A percentile compares a stretch with the other conserved stretches of the same genome.
Conservation (phyloP, 2,888 invertebrate genomes). For the Agelastica alni region DNA sequence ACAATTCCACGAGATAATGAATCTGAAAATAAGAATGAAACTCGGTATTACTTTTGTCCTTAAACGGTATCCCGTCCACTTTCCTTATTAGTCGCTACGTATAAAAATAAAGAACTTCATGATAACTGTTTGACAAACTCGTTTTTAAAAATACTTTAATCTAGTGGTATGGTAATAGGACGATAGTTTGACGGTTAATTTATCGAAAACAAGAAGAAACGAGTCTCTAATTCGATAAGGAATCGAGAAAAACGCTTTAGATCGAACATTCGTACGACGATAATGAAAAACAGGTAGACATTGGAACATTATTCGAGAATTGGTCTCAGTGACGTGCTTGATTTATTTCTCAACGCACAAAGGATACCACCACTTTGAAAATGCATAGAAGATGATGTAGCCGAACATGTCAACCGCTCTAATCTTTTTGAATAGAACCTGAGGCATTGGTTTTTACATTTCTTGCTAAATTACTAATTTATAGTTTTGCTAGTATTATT, state of each 20-base stretch:
- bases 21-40: not conserved
- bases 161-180: constrained; percentile 7
- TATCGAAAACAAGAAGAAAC: constrained; percentile 9
- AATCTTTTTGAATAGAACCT: too few relatives aligned
- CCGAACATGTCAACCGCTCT: too few relatives aligned
- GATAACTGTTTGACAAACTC: constrained; percentile 23
- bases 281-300: constrained; percentile 28
- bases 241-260: constrained; percentile 17
- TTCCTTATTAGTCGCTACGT: constrained; percentile 37
- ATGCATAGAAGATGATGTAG: too few relatives aligned
- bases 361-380: too few relatives aligned
- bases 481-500: too few relatives aligned
- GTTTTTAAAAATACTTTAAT: constrained; percentile 1
- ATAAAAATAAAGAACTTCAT: constrained; percentile 35
- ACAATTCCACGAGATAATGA: too few relatives aligned
- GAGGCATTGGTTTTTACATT: too few relatives aligned
- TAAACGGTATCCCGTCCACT: constrained; percentile 34
- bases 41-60: constrained; percentile 25
- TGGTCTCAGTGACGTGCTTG: too few relatives aligned
- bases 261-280: constrained; percentile 31
- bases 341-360: too few relatives aligned
- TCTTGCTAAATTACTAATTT: too few relatives aligned
- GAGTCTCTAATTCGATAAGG: not conserved
- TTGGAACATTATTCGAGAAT: not conserved
- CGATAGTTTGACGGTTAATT: not conserved